These are phyloP conservation scores for Heliopora coerulea DNA, from an alignment of 92 coral and sea anemone species.

Conservation along the genomic window DNA sequence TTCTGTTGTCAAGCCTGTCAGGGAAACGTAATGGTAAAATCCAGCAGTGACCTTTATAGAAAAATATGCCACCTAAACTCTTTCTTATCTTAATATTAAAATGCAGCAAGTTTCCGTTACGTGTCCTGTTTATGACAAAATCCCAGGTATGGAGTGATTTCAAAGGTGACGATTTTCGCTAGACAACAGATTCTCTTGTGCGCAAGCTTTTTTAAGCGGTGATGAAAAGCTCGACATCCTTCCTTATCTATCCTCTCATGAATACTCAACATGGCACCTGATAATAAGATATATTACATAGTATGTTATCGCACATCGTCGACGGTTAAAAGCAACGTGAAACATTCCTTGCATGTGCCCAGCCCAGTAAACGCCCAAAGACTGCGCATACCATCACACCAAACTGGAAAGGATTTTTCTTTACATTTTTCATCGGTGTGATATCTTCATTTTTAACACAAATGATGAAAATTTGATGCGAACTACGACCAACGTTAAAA, in stretches of 20 bases:
- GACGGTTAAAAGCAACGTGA: constrained; percentile 8
- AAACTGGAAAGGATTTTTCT: background rate
- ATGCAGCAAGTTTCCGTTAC: background rate
- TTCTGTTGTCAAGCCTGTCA: too few species aligned
- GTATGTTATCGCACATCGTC: constrained; percentile 18
- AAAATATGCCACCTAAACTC: background rate
- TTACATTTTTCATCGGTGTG: background rate
- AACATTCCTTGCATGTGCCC: constrained; percentile 37
- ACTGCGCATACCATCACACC: background rate
- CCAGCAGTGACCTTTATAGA: too few species aligned
- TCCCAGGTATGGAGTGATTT: background rate
- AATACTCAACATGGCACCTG: constrained; percentile 28
- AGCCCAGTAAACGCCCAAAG: constrained; percentile 6
- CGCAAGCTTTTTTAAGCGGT: constrained; percentile 31
- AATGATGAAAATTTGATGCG: background rate
- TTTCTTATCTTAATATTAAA: background rate
- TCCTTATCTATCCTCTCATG: constrained; percentile 24
- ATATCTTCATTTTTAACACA: background rate
- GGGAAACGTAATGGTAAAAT: too few species aligned
- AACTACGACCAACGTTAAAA: too few species aligned
- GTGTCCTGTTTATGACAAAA: background rate
- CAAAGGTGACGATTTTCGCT: background rate
- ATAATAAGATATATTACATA: constrained; percentile 29
- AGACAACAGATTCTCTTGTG: background rate
- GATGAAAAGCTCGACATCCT: constrained; percentile 25